Conservation (phyloP, 2,113 vertebrate genomes). For the Oostethus manadensis region DNA sequence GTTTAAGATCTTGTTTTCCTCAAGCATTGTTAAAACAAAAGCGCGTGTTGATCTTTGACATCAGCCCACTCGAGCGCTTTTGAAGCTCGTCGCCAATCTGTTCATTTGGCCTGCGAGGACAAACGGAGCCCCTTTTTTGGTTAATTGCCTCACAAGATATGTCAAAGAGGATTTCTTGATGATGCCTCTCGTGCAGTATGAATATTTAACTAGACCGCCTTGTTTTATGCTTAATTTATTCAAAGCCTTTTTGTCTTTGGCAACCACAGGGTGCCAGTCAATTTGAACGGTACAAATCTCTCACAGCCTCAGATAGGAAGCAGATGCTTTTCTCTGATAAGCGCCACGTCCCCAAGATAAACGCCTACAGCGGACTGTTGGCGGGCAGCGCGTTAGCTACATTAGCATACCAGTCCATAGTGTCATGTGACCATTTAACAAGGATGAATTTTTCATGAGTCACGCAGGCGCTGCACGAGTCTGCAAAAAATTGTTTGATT, state of each 20-base stretch:
- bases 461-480: too few relatives aligned
- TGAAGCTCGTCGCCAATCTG: conserved; percentile 38
- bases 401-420: neutral
- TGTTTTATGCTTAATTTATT: conserved; percentile 73
- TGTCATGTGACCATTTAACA: neutral
- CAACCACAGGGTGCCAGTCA: conserved; percentile 45
- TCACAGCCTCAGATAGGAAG: conserved; percentile 43
- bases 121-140: conserved; percentile 32
- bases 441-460: too few relatives aligned
- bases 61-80: conserved; percentile 16
- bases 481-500: too few relatives aligned
- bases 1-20: conserved; percentile 45
- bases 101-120: conserved; percentile 31
- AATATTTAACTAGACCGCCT: conserved; percentile 71
- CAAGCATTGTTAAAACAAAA: conserved; percentile 58
- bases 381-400: conserved; percentile 10
- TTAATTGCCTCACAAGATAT: conserved; percentile 50
- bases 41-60: conserved; percentile 47
- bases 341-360: conserved; percentile 34
- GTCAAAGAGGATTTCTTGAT: conserved; percentile 32
- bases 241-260: conserved; percentile 53
- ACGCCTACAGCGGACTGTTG: conserved; percentile 24
- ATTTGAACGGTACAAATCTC: conserved; percentile 55
- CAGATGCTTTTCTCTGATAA: conserved; percentile 59
- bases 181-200: conserved; percentile 57